A percentile compares a stretch with the other conserved stretches of the same genome.
Evolutionary conservation across 2,888 invertebrate genomes (phyloP).

Genomic region (Boloria selene): DNA sequence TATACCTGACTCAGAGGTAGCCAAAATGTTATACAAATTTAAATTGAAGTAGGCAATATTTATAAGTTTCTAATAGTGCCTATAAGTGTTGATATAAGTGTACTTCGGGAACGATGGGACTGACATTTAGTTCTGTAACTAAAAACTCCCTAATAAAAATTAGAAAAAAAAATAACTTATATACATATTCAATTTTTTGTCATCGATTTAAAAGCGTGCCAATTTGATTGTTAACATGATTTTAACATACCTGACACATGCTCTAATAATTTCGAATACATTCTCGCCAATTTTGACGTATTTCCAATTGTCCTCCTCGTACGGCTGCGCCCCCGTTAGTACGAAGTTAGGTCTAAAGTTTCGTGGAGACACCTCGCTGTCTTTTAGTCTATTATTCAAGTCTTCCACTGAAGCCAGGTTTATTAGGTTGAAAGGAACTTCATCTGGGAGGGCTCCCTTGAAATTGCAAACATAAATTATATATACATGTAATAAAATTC

Average conservation of each 20-base stretch:
- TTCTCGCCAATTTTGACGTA: constrained; percentile 86
- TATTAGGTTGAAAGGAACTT: constrained; percentile 85
- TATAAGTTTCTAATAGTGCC: too few relatives aligned
- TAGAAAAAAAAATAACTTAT: too few relatives aligned
- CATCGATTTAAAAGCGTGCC: too few relatives aligned
- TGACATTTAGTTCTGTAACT: too few relatives aligned
- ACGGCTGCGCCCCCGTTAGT: constrained; percentile 80
- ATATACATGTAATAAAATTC: too few relatives aligned
- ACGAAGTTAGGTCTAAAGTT: constrained; percentile 88
- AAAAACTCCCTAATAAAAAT: too few relatives aligned
- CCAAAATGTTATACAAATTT: too few relatives aligned
- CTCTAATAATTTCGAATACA: constrained; percentile 84
- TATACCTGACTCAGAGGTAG: too few relatives aligned
- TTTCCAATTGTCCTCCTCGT: constrained; percentile 87
- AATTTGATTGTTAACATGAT: not conserved
- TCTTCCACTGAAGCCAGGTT: constrained; percentile 86
- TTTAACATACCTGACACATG: constrained; percentile 81
- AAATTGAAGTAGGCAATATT: too few relatives aligned
- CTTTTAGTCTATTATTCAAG: constrained; percentile 82
- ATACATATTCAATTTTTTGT: constrained; percentile 1
- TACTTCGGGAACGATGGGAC: too few relatives aligned
- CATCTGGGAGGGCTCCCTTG: constrained; percentile 86
- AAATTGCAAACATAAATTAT: constrained; percentile 33
- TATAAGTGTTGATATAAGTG: too few relatives aligned
- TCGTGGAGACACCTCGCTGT: constrained; percentile 67